Evolutionary conservation across 1,140 invertebrate genomes (phyloP).

Genomic region (Pristionchus pacificus): DNA sequence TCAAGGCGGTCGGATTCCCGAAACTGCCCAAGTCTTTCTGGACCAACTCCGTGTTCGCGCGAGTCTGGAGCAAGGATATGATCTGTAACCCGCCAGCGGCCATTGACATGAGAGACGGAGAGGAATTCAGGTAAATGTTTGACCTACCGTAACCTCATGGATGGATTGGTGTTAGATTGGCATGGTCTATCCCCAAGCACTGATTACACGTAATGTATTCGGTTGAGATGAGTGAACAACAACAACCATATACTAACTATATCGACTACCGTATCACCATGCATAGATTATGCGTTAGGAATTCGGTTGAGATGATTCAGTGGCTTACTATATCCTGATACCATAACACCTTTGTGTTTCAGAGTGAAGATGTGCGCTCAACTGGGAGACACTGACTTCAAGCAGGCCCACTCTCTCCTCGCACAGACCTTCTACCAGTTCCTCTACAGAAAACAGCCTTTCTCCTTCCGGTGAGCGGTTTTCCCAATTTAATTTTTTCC

Average conservation of each 20-base stretch:
- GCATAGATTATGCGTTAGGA: too few relatives aligned
- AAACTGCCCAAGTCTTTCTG: constrained; percentile 34
- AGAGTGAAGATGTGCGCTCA: constrained; percentile 38
- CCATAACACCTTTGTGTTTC: too few relatives aligned
- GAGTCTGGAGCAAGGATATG: constrained; percentile 40
- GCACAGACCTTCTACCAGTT: constrained; percentile 38
- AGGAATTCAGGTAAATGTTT: constrained; percentile 30
- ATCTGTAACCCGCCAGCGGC: constrained; percentile 37
- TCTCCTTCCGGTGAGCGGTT: constrained; percentile 29
- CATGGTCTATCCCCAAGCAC: background rate
- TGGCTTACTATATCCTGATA: too few relatives aligned
- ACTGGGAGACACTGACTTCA: constrained; percentile 35
- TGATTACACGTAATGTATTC: background rate
- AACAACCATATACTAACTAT: too few relatives aligned
- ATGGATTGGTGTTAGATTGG: too few relatives aligned
- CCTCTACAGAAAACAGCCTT: constrained; percentile 37
- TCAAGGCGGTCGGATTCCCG: constrained; percentile 37
- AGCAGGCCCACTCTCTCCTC: constrained; percentile 31
- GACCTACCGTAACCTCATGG: background rate
- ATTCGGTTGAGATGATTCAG: too few relatives aligned
- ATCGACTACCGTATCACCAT: too few relatives aligned
- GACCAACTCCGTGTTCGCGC: constrained; percentile 36
- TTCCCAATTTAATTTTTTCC: too few relatives aligned
- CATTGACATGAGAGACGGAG: constrained; percentile 37
- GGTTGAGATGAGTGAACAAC: too few relatives aligned